Percentiles rank a stretch among this genome's conserved stretches.
Conservation (phyloP, 1,140 invertebrate species). For the Ganaspis sp. region DNA sequence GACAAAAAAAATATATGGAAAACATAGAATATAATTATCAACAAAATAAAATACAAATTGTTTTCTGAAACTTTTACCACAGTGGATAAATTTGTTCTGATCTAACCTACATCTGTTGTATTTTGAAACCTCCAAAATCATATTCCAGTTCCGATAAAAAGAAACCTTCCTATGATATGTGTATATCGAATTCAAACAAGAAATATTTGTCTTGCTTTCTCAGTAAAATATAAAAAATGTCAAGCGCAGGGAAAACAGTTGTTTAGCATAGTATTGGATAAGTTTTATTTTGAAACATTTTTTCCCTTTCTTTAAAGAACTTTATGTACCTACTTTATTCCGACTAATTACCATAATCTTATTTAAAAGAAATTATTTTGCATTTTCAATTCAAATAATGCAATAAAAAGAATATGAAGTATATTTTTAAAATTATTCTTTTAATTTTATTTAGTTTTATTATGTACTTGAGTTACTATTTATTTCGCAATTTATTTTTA, state of each 20-base stretch:
- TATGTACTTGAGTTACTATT: no score
- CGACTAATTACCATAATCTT: no score
- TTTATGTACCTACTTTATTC: no score
- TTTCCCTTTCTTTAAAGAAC: no score
- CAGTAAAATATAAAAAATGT: neutral
- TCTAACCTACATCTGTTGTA: neutral
- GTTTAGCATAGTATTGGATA: neutral
- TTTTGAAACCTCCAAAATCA: slow-evolving; percentile 14
- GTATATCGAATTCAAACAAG: neutral
- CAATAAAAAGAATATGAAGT: no score
- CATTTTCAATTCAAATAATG: no score
- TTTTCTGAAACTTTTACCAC: neutral
- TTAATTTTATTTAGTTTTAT: no score
- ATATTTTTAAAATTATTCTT: no score
- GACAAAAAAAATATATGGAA: neutral
- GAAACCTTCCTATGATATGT: neutral
- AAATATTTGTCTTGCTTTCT: neutral
- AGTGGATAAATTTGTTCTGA: neutral
- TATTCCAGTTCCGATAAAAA: slow-evolving; percentile 6
- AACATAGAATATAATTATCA: neutral
- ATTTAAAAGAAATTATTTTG: no score
- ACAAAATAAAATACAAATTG: no score
- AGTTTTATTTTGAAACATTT: neutral
- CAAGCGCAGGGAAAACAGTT: neutral
- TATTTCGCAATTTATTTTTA: no score